Evolutionary conservation across 2,113 vertebrate genomes (phyloP).

Genomic region (Cryptomyrus ogoouensis): DNA sequence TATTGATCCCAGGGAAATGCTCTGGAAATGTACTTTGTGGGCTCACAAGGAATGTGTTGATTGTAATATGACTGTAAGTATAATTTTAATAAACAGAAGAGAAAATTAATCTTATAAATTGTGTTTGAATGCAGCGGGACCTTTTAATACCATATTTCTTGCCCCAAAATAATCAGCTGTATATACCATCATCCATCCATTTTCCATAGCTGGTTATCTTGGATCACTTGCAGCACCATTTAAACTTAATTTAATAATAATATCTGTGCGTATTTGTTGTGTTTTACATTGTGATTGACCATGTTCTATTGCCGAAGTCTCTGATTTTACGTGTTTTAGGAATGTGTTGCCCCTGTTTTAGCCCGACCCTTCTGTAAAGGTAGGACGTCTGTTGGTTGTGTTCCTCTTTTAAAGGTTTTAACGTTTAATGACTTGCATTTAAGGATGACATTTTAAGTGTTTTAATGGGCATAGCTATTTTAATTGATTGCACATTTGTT

Average conservation of each 20-base stretch:
- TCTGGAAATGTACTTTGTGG: neutral
- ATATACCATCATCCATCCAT: neutral
- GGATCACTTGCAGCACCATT: neutral
- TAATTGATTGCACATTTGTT: neutral
- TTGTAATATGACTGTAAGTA: neutral
- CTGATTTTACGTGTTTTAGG: neutral
- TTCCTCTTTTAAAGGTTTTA: neutral
- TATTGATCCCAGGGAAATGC: neutral
- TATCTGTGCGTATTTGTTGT: neutral
- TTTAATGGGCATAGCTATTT: neutral
- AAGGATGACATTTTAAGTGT: neutral
- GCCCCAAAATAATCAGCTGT: neutral
- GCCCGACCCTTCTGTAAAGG: neutral
- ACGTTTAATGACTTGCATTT: neutral
- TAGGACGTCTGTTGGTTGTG: neutral
- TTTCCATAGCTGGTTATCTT: neutral
- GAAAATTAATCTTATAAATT: neutral
- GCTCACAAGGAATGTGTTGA: neutral
- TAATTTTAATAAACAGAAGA: neutral
- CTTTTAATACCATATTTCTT: neutral
- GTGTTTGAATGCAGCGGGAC: neutral
- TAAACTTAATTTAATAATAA: neutral
- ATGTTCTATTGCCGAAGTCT: neutral
- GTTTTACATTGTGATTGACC: neutral
- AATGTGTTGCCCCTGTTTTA: neutral